Conservation (phyloP, 2,797 vertebrate species). For the Psittacula echo region DNA sequence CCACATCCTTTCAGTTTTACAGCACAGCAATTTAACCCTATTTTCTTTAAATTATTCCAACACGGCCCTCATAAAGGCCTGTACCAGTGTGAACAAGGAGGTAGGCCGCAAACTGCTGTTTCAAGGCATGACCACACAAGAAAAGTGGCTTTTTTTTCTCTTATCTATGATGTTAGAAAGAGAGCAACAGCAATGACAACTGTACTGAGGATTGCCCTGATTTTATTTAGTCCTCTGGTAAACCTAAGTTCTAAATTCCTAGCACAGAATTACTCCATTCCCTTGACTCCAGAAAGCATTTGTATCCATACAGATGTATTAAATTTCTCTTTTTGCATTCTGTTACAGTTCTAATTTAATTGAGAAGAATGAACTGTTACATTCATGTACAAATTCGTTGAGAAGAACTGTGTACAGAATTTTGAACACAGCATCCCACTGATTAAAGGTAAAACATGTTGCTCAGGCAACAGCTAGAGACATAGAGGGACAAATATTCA, state of each 20-base stretch:
- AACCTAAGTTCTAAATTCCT: neutral
- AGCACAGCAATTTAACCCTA: neutral
- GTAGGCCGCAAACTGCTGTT: neutral
- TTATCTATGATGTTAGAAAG: neutral
- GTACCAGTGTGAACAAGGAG: neutral
- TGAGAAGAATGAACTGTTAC: neutral
- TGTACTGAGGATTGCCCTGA: neutral
- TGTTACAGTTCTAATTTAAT: conserved; percentile 18
- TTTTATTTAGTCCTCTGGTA: neutral
- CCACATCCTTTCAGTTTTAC: neutral
- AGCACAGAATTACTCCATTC: neutral
- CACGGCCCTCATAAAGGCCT: neutral
- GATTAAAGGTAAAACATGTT: conserved; percentile 9
- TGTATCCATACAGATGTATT: neutral
- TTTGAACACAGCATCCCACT: neutral
- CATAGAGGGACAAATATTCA: neutral
- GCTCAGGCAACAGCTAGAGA: conserved; percentile 36
- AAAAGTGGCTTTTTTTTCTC: neutral
- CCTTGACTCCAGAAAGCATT: neutral
- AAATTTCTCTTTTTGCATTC: neutral
- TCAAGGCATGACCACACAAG: neutral
- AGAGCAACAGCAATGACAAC: neutral
- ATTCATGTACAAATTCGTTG: neutral
- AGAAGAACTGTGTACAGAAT: neutral
- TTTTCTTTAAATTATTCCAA: neutral